Evolutionary conservation across 2,797 vertebrate species (phyloP).

Genomic region (Orestias chungarensis): DNA sequence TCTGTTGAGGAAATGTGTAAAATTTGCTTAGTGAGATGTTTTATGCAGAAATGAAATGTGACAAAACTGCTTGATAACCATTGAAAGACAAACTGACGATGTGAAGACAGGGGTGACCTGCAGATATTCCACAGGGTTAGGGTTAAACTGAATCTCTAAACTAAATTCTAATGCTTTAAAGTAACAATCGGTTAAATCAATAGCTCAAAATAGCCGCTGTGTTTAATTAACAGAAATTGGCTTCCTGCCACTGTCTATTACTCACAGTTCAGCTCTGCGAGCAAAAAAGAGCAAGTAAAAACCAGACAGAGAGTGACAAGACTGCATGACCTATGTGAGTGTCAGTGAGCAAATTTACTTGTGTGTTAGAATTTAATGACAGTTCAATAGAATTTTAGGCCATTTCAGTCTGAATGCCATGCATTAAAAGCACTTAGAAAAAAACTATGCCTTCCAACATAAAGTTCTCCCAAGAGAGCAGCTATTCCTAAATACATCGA

Average conservation of each 20-base stretch:
- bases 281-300: constrained; percentile 3
- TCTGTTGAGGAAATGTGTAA: background rate
- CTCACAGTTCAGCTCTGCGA: constrained; percentile 23
- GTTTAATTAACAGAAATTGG: constrained; percentile 65
- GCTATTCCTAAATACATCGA: constrained; percentile 71
- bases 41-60: background rate
- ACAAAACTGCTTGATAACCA: background rate
- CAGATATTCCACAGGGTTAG: background rate
- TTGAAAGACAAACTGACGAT: background rate
- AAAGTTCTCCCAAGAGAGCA: constrained; percentile 53
- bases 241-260: constrained; percentile 20
- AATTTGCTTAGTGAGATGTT: background rate
- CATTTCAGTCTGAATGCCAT: constrained; percentile 50
- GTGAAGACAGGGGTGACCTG: background rate
- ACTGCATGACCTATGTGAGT: constrained; percentile 33
- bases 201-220: constrained; percentile 43
- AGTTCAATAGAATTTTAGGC: constrained; percentile 60
- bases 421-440: constrained; percentile 63
- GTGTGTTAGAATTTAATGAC: constrained; percentile 64
- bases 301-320: constrained; percentile 3
- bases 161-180: constrained; percentile 47
- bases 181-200: constrained; percentile 54
- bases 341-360: constrained; percentile 52
- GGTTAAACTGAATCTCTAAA: constrained; percentile 23
- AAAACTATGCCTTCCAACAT: constrained; percentile 58